Base-by-base conservation (phyloP, 2,797 vertebrate genomes). In the Anas acuta region DNA sequence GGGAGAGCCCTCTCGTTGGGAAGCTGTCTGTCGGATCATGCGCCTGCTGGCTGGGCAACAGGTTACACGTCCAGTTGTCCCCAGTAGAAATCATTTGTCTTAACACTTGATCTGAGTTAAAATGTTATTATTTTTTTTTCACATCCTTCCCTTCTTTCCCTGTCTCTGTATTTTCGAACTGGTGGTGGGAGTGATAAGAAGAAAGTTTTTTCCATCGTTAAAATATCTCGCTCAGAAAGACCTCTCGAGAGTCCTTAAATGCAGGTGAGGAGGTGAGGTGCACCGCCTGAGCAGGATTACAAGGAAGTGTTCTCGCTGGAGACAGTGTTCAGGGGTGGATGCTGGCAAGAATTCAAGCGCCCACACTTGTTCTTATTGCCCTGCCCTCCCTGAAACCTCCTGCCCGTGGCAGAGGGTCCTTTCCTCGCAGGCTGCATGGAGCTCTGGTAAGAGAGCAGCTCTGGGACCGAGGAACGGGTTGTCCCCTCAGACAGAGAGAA, bases 371-470 rank as follows among this genome's bases (percentile, higher is more conserved):
- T 97, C 77, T 94, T 97, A 83, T 86, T 97, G 51, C 89, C 91
- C 18, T 84, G 97, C 97, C 94, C 96, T 96, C 97, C 97, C 43
- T 83, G 92, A 61, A 45, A 73, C n/a, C 83, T 95, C 79, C 96
- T 97, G 72, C 96, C 97, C 39, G 56, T 92, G 37, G 28, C 30
- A 3, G 64, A 89, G 41, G 90, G 78, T 76, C 98, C 97, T 72
- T 95, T 97, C 70, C 91, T 97, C n/a, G 56, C 47, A 58, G 96
- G 72, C n/a, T 93, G 60, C 72, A 45, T 85, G 83, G 98, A 87
- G 83, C 92, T 81, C 92, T 57, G n/a, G 97, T 98, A 97, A 70
- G 97, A 97, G 43, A 98, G 62, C 75, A 98, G 87, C 91, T 97
- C 97, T 26, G 98, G 98, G 7, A 97, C 96, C 0, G 98, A 95